Percentiles rank a stretch among this genome's conserved stretches.
These are phyloP conservation scores for Batillaria attramentaria DNA, from an alignment of 1,140 invertebrate species.

Conservation along the genomic window DNA sequence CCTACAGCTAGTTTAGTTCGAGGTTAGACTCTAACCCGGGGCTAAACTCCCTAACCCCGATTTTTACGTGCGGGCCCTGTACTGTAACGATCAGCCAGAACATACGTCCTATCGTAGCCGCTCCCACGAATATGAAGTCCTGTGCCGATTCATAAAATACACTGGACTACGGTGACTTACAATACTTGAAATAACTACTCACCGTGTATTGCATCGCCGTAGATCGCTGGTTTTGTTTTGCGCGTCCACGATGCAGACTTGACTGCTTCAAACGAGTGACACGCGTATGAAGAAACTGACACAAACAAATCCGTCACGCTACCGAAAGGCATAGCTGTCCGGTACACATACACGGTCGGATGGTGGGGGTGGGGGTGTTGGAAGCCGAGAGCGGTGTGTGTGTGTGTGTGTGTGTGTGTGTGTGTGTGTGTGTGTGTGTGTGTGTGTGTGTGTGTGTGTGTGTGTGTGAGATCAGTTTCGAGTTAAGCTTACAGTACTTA, in stretches of 20 bases:
- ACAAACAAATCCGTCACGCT: slow-evolving; percentile 69
- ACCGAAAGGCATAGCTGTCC: slow-evolving; percentile 50
- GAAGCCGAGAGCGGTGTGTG: background rate
- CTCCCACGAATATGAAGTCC: no score
- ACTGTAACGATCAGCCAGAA: no score
- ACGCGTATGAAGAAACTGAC: slow-evolving; percentile 75
- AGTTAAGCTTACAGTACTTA: background rate
- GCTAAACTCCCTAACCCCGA: no score
- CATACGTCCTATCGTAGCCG: no score
- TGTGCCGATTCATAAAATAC: no score
- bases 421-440: background rate
- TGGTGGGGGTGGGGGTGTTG: background rate
- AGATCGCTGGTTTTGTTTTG: no score
- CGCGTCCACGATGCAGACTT: slow-evolving; percentile 77
- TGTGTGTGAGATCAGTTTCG: background rate
- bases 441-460: slow-evolving; percentile 2
- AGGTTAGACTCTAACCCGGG: no score
- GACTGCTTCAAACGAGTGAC: slow-evolving; percentile 76
- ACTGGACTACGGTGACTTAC: no score
- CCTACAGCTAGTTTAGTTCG: no score
- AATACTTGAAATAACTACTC: no score
- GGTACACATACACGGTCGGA: background rate
- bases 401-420: background rate
- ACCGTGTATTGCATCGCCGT: no score
- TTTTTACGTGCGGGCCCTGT: no score